phyloP scores from a whole-genome alignment of 2,888 invertebrate species.

The Patella depressa region DNA sequence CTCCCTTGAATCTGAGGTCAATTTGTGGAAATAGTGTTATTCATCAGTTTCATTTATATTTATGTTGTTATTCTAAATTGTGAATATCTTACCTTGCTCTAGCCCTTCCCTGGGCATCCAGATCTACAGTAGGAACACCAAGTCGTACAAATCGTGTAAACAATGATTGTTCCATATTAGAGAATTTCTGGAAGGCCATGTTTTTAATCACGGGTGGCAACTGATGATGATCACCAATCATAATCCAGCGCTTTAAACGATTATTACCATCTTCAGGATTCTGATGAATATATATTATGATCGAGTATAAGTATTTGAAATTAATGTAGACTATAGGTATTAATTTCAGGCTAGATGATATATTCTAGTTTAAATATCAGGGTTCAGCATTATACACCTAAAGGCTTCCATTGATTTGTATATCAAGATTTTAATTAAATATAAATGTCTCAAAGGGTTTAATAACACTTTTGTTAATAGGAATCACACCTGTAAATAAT shows the following conservation, averaged over 20 bases:
- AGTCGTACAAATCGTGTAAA: slow-evolving; percentile 96
- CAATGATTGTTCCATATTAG: slow-evolving; percentile 99
- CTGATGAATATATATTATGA: slow-evolving; percentile 53
- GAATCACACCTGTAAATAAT: too few species aligned
- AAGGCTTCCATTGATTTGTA: background rate
- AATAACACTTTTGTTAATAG: too few species aligned
- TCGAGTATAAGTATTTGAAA: background rate
- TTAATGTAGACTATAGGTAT: background rate
- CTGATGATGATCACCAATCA: slow-evolving; percentile 99
- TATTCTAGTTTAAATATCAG: background rate
- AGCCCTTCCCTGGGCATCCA: slow-evolving; percentile 95
- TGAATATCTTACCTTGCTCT: slow-evolving; percentile 57
- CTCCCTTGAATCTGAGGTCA: too few species aligned
- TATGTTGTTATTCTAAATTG: too few species aligned
- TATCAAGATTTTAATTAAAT: too few species aligned
- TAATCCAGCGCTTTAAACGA: slow-evolving; percentile 98
- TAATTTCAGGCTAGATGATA: background rate
- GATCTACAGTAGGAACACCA: slow-evolving; percentile 95
- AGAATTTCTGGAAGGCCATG: slow-evolving; percentile 99
- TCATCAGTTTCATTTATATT: too few species aligned
- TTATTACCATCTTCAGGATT: slow-evolving; percentile 97
- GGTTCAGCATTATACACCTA: background rate
- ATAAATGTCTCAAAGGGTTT: too few species aligned
- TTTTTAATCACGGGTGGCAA: slow-evolving; percentile 99
- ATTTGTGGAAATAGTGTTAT: too few species aligned